Conservation (phyloP, 2,113 vertebrate genomes). For the Bettongia penicillata region DNA sequence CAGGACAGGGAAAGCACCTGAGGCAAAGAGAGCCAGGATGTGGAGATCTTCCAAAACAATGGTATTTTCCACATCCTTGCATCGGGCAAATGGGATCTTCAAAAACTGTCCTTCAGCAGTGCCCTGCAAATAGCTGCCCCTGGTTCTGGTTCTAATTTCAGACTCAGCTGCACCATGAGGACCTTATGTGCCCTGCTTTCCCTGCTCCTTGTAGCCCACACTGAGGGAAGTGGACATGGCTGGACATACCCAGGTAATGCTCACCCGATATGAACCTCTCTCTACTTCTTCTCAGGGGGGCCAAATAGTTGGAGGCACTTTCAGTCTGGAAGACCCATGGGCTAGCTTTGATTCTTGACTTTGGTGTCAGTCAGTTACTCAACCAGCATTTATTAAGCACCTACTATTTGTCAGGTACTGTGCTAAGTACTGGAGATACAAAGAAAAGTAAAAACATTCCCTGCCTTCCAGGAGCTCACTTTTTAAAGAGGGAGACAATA, state of each 20-base stretch:
- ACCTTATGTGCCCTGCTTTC: not conserved
- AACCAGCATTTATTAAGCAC: not conserved
- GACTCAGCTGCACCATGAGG: slow-evolving; percentile 30
- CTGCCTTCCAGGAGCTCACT: not conserved
- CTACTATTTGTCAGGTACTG: not conserved
- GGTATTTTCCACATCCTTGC: not conserved
- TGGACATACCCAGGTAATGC: slow-evolving; percentile 80
- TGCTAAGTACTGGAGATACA: not conserved
- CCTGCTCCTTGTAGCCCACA: slow-evolving; percentile 31
- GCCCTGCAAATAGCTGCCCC: not conserved
- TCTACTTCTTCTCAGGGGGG: not conserved
- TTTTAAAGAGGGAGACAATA: not conserved
- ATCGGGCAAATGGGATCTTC: not conserved
- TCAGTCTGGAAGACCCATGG: not conserved
- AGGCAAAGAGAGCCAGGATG: not conserved
- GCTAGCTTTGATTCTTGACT: not conserved
- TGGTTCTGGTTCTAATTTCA: not conserved
- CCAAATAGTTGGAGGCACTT: not conserved
- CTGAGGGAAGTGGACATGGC: not conserved
- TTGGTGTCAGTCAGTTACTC: not conserved
- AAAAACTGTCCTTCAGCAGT: not conserved
- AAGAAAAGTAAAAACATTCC: not conserved
- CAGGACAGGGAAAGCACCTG: not conserved
- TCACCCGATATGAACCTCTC: not conserved
- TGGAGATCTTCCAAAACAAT: not conserved